A percentile compares a stretch with the other conserved stretches of the same genome.
These are phyloP conservation scores for Dryomyza anilis DNA, from an alignment of 2,888 invertebrate genomes.

Conservation along the genomic window DNA sequence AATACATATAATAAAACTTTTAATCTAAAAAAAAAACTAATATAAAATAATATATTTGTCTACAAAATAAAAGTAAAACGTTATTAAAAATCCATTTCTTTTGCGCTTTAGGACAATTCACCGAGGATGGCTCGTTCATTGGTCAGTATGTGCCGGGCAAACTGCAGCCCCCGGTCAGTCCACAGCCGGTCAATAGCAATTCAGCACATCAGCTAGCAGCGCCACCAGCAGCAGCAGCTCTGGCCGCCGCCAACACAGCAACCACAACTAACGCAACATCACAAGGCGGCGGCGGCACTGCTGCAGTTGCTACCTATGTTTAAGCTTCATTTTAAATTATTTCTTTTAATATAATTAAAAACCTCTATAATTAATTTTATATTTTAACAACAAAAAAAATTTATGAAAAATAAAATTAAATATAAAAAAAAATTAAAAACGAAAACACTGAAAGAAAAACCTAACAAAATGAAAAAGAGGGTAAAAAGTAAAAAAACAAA, in stretches of 20 bases:
- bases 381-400: slow-evolving; percentile 38
- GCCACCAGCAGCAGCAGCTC: slow-evolving; percentile 46
- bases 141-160: slow-evolving; percentile 92
- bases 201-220: slow-evolving; percentile 61
- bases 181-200: slow-evolving; percentile 53
- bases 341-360: too few relatives aligned
- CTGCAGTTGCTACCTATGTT: slow-evolving; percentile 70
- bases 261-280: slow-evolving; percentile 41
- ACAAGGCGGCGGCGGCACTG: slow-evolving; percentile 37
- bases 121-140: slow-evolving; percentile 97
- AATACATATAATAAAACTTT: too few relatives aligned
- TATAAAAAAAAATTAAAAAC: slow-evolving; percentile 29
- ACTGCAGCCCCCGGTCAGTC: slow-evolving; percentile 67
- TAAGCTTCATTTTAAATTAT: slow-evolving; percentile 57
- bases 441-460: not conserved
- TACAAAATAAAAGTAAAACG: too few relatives aligned
- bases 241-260: too few relatives aligned
- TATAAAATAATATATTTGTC: too few relatives aligned
- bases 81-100: too few relatives aligned
- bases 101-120: slow-evolving; percentile 73
- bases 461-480: not conserved
- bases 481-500: not conserved
- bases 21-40: too few relatives aligned
- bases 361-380: too few relatives aligned
- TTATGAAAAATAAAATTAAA: slow-evolving; percentile 27